These are phyloP conservation scores for Acleris sparsana DNA, from an alignment of 2,888 invertebrate genomes.

Conservation along the genomic window DNA sequence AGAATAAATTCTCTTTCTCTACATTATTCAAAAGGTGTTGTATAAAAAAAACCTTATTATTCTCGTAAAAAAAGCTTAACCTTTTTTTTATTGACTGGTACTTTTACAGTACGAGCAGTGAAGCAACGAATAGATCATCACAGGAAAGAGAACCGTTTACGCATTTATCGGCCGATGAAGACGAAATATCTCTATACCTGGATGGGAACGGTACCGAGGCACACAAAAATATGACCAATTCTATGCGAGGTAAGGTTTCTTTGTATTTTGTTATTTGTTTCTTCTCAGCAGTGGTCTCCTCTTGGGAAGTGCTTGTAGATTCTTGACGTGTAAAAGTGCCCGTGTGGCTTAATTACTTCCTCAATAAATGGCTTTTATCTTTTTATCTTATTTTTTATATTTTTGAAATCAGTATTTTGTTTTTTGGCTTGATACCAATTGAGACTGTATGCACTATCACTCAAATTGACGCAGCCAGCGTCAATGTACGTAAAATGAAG, in stretches of 20 bases:
- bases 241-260: constrained; percentile 59
- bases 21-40: constrained; percentile 92
- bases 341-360: too few relatives aligned
- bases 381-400: too few relatives aligned
- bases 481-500: too few relatives aligned
- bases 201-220: constrained; percentile 84
- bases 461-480: too few relatives aligned
- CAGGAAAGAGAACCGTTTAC: constrained; percentile 81
- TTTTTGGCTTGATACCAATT: too few relatives aligned
- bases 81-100: not conserved
- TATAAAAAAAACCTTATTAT: not conserved
- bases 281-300: too few relatives aligned
- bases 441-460: too few relatives aligned
- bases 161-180: constrained; percentile 90
- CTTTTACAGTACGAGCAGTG: constrained; percentile 79
- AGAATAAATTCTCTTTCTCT: constrained; percentile 93
- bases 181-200: constrained; percentile 90
- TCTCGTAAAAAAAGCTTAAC: not conserved
- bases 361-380: too few relatives aligned
- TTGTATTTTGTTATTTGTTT: too few relatives aligned
- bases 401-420: too few relatives aligned
- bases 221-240: constrained; percentile 58
- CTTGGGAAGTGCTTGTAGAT: too few relatives aligned
- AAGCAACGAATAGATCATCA: constrained; percentile 69
- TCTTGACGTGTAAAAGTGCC: too few relatives aligned